Conservation (phyloP, 1,140 invertebrate species). For the Chironomus tepperi region DNA sequence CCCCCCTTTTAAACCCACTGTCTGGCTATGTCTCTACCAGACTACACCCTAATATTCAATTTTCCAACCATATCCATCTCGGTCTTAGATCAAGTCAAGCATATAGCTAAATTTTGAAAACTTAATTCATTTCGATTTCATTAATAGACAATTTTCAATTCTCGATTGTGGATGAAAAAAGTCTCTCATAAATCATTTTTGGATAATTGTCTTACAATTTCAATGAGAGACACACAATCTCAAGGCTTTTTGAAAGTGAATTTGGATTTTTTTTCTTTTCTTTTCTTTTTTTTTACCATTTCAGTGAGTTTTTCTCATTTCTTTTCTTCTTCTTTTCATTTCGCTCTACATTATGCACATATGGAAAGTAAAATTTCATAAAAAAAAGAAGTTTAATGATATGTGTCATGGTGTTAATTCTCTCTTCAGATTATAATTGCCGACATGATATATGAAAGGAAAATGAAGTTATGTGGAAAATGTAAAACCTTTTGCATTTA, state of each 20-base stretch:
- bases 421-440: background rate
- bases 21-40: too few species aligned
- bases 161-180: too few species aligned
- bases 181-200: too few species aligned
- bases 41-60: too few species aligned
- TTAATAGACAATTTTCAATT: too few species aligned
- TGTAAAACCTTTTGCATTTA: background rate
- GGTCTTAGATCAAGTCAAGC: too few species aligned
- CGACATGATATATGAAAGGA: background rate
- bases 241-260: conserved; percentile 7
- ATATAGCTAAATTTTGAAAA: too few species aligned
- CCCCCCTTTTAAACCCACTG: too few species aligned
- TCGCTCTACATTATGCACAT: background rate
- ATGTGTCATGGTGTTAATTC: background rate
- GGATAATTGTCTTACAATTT: too few species aligned
- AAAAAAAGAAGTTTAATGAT: background rate
- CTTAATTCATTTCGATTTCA: too few species aligned
- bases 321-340: background rate
- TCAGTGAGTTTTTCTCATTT: background rate
- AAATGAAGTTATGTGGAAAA: background rate
- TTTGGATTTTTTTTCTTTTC: background rate
- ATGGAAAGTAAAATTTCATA: background rate
- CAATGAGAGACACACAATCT: background rate
- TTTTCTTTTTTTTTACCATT: background rate
- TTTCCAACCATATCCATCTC: too few species aligned